Percentiles rank a stretch among this genome's conserved stretches.
Conservation (phyloP, 2,888 invertebrate species). For the Mesopsocus fuscifrons region DNA sequence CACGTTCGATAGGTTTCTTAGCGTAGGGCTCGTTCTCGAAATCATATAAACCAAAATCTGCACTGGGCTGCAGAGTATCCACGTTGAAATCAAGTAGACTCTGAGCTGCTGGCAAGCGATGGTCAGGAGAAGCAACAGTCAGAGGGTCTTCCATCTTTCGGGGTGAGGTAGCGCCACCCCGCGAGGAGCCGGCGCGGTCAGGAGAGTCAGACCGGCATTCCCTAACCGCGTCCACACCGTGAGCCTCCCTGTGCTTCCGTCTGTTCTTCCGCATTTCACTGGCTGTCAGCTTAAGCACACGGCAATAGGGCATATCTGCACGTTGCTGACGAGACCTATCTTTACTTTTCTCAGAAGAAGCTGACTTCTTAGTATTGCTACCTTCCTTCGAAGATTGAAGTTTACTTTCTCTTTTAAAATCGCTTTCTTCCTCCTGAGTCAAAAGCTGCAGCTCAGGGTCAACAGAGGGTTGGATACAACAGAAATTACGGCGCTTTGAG, state of each 20-base stretch:
- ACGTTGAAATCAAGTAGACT: neutral
- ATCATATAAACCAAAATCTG: neutral
- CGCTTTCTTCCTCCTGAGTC: neutral
- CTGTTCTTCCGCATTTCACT: neutral
- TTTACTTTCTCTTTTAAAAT: neutral
- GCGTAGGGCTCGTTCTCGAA: neutral
- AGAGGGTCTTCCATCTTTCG: neutral
- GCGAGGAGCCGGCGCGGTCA: too few relatives aligned
- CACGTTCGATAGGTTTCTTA: neutral
- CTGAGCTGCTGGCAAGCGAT: neutral
- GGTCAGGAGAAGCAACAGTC: neutral
- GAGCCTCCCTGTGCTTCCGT: neutral
- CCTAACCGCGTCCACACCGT: neutral
- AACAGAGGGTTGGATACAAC: neutral
- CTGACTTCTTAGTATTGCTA: neutral
- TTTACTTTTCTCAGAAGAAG: neutral
- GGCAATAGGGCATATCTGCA: neutral
- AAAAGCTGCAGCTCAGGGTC: neutral
- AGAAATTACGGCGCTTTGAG: neutral
- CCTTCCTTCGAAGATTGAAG: neutral
- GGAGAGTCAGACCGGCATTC: neutral
- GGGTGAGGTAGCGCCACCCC: too few relatives aligned
- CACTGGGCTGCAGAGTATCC: neutral
- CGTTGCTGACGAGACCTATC: neutral
- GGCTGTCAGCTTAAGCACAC: neutral